Evolutionary conservation across 2,888 invertebrate genomes (phyloP).

Genomic region (Timandra comae): DNA sequence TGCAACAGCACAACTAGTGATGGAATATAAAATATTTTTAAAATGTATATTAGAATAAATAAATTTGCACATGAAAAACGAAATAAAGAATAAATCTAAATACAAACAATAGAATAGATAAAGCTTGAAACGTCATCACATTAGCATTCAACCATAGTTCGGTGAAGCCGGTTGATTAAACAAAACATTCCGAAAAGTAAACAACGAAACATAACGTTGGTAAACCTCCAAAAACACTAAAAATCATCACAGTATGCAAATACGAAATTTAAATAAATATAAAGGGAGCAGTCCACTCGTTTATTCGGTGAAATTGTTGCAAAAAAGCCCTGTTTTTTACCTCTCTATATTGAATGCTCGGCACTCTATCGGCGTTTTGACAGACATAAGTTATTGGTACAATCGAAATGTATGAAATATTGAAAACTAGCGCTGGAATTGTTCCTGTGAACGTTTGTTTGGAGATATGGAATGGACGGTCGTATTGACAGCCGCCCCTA

Average conservation of each 20-base stretch:
- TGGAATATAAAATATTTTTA: no score
- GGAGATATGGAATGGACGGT: constrained; percentile 21
- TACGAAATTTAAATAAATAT: constrained; percentile 31
- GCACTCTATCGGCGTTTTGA: constrained; percentile 39
- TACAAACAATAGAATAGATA: no score
- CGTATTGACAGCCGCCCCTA: constrained; percentile 17
- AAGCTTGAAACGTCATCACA: no score
- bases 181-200: no score
- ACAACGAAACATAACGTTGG: constrained; percentile 11
- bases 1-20: no score
- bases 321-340: constrained; percentile 15
- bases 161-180: no score
- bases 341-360: constrained; percentile 27
- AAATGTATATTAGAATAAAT: no score
- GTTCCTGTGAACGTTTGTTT: constrained; percentile 26
- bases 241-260: constrained; percentile 31
- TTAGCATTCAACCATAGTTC: no score
- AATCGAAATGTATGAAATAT: constrained; percentile 46
- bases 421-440: constrained; percentile 32
- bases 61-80: no score
- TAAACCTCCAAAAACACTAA: constrained; percentile 21
- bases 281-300: constrained; percentile 22
- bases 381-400: constrained; percentile 47
- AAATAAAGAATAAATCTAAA: no score
- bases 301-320: constrained; percentile 25